Percentiles rank a stretch among this genome's conserved stretches.
Conservation (phyloP, 2,888 invertebrate species). For the Chymomyza amoena region DNA sequence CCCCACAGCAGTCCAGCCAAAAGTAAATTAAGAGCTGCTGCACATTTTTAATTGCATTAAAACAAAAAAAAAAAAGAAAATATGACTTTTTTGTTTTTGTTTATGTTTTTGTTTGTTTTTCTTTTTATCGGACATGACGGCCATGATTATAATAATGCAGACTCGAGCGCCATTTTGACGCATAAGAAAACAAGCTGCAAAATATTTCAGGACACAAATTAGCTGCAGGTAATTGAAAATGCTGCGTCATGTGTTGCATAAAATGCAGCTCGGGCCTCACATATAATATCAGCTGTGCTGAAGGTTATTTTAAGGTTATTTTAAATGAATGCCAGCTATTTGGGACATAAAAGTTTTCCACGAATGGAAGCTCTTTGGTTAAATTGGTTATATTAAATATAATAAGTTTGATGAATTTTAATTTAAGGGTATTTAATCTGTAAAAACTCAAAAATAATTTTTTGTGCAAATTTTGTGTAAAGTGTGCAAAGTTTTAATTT, state of each 20-base stretch:
- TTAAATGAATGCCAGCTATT: too few species aligned
- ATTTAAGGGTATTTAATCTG: too few species aligned
- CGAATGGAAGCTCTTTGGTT: too few species aligned
- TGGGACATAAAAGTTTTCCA: too few species aligned
- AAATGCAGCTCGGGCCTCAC: neutral
- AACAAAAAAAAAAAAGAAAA: neutral
- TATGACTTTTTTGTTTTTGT: neutral
- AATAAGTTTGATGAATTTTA: too few species aligned
- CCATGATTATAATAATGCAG: neutral
- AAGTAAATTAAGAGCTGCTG: neutral
- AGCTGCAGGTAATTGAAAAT: constrained; percentile 44
- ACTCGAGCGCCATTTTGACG: neutral
- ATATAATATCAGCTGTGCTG: neutral
- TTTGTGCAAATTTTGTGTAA: too few species aligned
- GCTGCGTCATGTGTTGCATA: constrained; percentile 22
- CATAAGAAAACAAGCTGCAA: neutral
- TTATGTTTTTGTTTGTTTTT: constrained; percentile 14
- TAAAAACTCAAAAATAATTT: too few species aligned
- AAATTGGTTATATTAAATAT: too few species aligned
- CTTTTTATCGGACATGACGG: constrained; percentile 10
- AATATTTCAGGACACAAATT: neutral
- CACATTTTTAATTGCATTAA: constrained; percentile 5
- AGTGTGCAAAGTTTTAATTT: too few species aligned
- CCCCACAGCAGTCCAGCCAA: too few species aligned
- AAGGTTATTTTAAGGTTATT: too few species aligned